phyloP scores from a whole-genome alignment of 2,888 invertebrate species.

The Tuberolachnus salignus region DNA sequence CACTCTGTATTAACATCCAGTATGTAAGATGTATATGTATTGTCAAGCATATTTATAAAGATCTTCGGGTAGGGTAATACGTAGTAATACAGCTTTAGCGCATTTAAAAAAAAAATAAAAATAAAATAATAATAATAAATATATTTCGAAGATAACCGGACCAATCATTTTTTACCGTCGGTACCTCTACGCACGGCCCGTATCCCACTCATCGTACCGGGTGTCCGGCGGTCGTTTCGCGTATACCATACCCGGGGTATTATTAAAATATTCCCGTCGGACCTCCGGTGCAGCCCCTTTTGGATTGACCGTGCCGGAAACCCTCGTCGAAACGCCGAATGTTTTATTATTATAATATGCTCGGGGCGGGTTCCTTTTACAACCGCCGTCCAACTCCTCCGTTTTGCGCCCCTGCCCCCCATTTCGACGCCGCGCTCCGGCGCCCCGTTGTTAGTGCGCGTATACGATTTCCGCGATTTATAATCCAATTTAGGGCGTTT shows the following conservation, averaged over 20 bases:
- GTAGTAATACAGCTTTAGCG: no score
- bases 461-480: conserved; percentile 15
- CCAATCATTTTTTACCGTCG: conserved; percentile 12
- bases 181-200: no score
- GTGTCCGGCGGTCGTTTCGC: background rate
- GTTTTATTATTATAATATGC: background rate
- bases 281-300: background rate
- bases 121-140: background rate
- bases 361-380: no score
- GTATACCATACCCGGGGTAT: background rate
- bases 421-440: no score
- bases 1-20: no score
- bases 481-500: conserved; percentile 15
- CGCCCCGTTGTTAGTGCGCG: no score
- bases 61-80: no score
- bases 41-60: no score
- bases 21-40: no score
- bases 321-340: background rate
- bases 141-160: conserved; percentile 27
- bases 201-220: background rate
- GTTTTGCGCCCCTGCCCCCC: no score
- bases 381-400: no score
- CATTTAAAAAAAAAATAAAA: no score
- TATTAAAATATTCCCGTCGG: conserved; percentile 12
- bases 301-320: background rate